These are phyloP conservation scores for Herminia tarsipennalis DNA, from an alignment of 2,888 invertebrate species.

Conservation along the genomic window DNA sequence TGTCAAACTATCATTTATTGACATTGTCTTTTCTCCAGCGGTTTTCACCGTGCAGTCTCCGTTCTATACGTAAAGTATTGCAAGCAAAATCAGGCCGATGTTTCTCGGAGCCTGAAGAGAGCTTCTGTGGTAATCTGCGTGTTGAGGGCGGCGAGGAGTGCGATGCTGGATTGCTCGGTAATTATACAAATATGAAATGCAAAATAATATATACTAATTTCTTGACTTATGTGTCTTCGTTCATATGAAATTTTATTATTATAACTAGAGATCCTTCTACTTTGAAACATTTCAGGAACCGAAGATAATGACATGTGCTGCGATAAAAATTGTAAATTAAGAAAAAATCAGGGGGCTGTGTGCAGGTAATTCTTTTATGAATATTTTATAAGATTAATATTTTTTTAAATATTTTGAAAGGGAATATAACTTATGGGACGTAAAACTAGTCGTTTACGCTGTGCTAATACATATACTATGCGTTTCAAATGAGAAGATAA, in stretches of 20 bases:
- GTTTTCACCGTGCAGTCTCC: constrained; percentile 97
- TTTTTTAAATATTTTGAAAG: too few species aligned
- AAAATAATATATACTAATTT: too few species aligned
- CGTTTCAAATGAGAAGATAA: too few species aligned
- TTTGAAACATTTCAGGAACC: constrained; percentile 76
- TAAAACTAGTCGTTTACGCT: too few species aligned
- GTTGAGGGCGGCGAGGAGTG: constrained; percentile 99
- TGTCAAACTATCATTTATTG: too few species aligned
- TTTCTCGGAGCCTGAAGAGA: constrained; percentile 97
- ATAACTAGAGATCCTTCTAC: too few species aligned
- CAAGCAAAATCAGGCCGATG: constrained; percentile 96
- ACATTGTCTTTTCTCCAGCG: constrained; percentile 51
- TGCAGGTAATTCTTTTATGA: constrained; percentile 91
- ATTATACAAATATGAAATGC: too few species aligned
- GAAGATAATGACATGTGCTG: constrained; percentile 98
- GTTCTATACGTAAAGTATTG: constrained; percentile 96
- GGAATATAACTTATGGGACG: too few species aligned
- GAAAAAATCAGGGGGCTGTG: constrained; percentile 92
- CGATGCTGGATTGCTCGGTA: constrained; percentile 96
- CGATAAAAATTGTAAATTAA: constrained; percentile 95
- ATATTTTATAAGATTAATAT: too few species aligned
- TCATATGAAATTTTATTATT: too few species aligned
- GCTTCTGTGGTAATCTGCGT: constrained; percentile 97
- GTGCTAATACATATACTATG: too few species aligned
- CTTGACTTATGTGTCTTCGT: too few species aligned